These are phyloP conservation scores for Ophion obscuratus DNA, from an alignment of 2,888 invertebrate genomes.

Conservation along the genomic window DNA sequence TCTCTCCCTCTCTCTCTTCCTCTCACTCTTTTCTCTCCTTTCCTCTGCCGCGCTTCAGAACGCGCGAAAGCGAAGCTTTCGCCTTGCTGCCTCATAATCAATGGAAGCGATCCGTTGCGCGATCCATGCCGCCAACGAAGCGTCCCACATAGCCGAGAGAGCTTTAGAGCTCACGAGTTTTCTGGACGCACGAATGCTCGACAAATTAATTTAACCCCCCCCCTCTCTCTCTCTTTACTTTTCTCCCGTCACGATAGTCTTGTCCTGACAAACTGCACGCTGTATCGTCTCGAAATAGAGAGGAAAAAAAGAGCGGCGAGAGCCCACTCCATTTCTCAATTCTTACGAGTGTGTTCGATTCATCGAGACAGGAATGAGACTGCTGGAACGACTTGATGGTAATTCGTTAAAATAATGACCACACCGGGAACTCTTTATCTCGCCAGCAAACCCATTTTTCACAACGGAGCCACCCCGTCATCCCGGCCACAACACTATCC, in stretches of 20 bases:
- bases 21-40: conserved; percentile 1
- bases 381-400: conserved; percentile 6
- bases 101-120: conserved; percentile 77
- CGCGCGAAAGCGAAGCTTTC: conserved; percentile 54
- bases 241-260: conserved; percentile 4
- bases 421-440: background rate
- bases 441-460: background rate
- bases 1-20: background rate
- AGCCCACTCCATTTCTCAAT: background rate
- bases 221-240: conserved; percentile 30
- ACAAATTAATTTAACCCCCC: conserved; percentile 74
- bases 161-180: conserved; percentile 52
- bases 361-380: conserved; percentile 22
- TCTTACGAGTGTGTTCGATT: conserved; percentile 5
- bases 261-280: conserved; percentile 17
- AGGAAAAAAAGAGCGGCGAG: background rate
- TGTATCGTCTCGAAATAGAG: conserved; percentile 25
- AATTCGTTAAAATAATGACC: conserved; percentile 13
- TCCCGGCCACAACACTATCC: background rate
- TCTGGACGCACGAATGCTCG: conserved; percentile 70
- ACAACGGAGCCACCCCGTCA: background rate
- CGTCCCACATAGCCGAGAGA: conserved; percentile 39
- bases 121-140: conserved; percentile 62
- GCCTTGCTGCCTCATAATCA: conserved; percentile 77
- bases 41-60: conserved; percentile 34